Evolutionary conservation across 2,797 vertebrate species (phyloP).

Genomic region (Gymnothorax reevesii): DNA sequence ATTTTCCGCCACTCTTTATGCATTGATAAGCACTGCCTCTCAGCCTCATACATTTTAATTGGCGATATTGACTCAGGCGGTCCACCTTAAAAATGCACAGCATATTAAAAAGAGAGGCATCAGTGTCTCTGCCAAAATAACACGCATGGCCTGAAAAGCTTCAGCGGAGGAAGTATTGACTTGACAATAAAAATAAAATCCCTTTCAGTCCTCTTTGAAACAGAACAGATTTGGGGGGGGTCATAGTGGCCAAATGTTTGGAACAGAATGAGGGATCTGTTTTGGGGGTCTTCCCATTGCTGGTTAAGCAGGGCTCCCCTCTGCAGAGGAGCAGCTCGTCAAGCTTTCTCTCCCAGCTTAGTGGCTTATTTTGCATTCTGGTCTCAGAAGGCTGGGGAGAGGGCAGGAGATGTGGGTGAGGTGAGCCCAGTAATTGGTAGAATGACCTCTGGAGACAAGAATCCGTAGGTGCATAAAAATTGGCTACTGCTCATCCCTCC

Average conservation of each 20-base stretch:
- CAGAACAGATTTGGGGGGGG: not conserved
- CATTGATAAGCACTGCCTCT: constrained; percentile 43
- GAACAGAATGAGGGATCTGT: not conserved
- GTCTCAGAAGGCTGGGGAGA: not conserved
- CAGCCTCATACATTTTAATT: constrained; percentile 51
- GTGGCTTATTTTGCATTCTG: constrained; percentile 17
- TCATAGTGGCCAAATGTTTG: too few species aligned
- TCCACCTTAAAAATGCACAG: constrained; percentile 36
- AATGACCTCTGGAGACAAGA: constrained; percentile 33
- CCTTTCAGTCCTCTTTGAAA: constrained; percentile 26
- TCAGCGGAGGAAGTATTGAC: constrained; percentile 38
- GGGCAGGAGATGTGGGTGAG: constrained; percentile 18
- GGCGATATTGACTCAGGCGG: constrained; percentile 42
- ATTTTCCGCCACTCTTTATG: constrained; percentile 30
- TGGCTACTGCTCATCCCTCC: not conserved
- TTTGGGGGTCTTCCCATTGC: not conserved
- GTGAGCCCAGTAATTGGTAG: constrained; percentile 29
- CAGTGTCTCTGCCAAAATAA: constrained; percentile 38
- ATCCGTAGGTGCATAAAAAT: constrained; percentile 20
- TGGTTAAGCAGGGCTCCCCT: not conserved
- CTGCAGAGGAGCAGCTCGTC: not conserved
- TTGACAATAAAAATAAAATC: constrained; percentile 46
- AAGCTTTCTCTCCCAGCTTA: not conserved
- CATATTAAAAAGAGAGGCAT: constrained; percentile 22
- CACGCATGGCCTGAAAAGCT: constrained; percentile 19